A percentile compares a stretch with the other conserved stretches of the same genome.
These are phyloP conservation scores for Arrhopalites spinosus DNA, from an alignment of 2,888 invertebrate species.

Conservation along the genomic window DNA sequence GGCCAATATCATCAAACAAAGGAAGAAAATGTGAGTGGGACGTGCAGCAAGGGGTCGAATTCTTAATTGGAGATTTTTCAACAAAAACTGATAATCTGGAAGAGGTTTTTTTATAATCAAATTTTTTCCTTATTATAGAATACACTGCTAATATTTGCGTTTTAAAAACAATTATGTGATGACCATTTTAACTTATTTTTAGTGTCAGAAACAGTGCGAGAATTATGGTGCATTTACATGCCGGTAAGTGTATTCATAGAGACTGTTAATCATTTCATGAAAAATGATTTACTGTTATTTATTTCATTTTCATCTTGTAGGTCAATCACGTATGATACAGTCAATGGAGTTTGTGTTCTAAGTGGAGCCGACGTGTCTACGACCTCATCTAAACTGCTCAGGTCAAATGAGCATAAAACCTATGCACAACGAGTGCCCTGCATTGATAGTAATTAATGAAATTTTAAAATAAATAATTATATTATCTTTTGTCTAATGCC, in stretches of 20 bases:
- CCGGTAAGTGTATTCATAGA: conserved; percentile 58
- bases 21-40: conserved; percentile 55
- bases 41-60: conserved; percentile 52
- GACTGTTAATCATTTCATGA: too few relatives aligned
- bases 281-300: too few relatives aligned
- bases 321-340: conserved; percentile 54
- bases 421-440: conserved; percentile 54
- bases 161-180: background rate
- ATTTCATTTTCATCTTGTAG: too few relatives aligned
- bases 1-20: conserved; percentile 45
- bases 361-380: conserved; percentile 54
- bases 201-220: conserved; percentile 58
- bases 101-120: conserved; percentile 43
- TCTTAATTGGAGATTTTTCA: conserved; percentile 52
- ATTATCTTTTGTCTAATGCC: too few relatives aligned
- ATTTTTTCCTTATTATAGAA: background rate
- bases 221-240: conserved; percentile 58
- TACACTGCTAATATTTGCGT: background rate
- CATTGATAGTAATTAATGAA: conserved; percentile 52
- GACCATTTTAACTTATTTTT: too few relatives aligned
- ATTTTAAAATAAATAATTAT: too few relatives aligned
- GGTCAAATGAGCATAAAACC: conserved; percentile 47
- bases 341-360: conserved; percentile 52
- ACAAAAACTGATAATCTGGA: conserved; percentile 49
- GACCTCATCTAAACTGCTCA: conserved; percentile 51